Base-by-base conservation (phyloP, 2,888 invertebrate genomes). In the Lordiphosa andalusiaca region DNA sequence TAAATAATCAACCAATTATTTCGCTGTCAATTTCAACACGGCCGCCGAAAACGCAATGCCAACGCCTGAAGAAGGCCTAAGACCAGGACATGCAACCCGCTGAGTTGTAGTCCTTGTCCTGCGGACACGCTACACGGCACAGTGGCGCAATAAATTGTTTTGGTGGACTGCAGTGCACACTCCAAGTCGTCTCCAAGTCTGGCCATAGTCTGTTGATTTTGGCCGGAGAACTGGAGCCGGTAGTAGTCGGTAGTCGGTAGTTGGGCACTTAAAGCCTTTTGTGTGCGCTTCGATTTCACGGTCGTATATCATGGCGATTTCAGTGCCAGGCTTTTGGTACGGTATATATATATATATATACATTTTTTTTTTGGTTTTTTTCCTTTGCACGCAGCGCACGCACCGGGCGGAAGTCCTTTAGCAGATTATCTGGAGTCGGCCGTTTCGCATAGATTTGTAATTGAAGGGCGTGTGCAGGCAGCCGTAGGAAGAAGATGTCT, bases 401-500 rank as follows among this genome's bases (percentile, higher is more conserved):
- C 87, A 86, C 82, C 73, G 67, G 73, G 67, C 86, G 87, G 87
- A 88, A 88, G 88, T 87, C 84, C 86, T 87, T 88, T 86, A 82
- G 74, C 73, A 88, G 88, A 87, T 87, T 87, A 87, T 85, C 84
- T 86, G 74, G 70, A 53, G 71, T 64, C 70, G 60, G 60, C 63
- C 71, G 59, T 71, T 64, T 62, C 68, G 69, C 80, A 86, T 86
- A 81, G 88, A 88, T 88, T 88, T 87, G 84, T 88, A 87, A 87
- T 87, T 87, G 87, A 80, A 84, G 86, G 87, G 87, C 88, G 88
- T 88, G 80, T 84, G 74, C 69, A 48, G 50, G 71, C 47, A 37
- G 39, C 7, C 40, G 30, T 23, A 41, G 50, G 33, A 25, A 38
- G 21, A 55, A 48, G 37, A 39, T 23, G 73, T 70, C 65, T 70